Evolutionary conservation across 1,140 invertebrate species (phyloP), one percentile per base, ranked within the genome.

Genomic region (Hylaeus anthracinus): DNA sequence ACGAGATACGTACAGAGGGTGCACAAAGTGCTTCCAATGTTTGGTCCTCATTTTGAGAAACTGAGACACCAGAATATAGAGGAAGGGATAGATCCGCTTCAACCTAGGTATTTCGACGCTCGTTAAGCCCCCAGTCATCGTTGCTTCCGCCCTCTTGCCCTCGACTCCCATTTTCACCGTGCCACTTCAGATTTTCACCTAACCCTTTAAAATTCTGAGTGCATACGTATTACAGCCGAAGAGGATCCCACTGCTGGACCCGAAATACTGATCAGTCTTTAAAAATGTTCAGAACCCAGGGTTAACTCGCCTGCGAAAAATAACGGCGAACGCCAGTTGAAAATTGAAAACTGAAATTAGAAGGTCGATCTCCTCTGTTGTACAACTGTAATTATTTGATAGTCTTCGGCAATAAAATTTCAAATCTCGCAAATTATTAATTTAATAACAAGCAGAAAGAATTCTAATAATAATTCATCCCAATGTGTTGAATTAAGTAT

Each of bases 121-220:
- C 65, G 65, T 67, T 67, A 67, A 67, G 65, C 65, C 65, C 64
- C 26, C 26, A 64, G 43, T 43, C 65, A 67, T 67, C 65, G 45
- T 67, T 66, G 43, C 43, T 48, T 67, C 65, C 45, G 65, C 45
- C 65, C 65, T 67, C 45, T 67, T 67, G 65, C 45, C 45, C 43
- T n/a, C 45, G n/a, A 51, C 65, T 45, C 65, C 65, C 48, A 67
- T 67, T 51, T 51, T 67, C 26, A 3, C 45, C 65, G 45, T 12
- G 45, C 65, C 65, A 67, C 65, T 67, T 67, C 65, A 51, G 65
- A 51, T 67, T 51, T 67, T 67, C 65, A n/a, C 65, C 65, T 51
- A 37, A 37, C 65, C 45, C 43, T 67, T 67, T 48, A 67, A 51
- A 26, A 51, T 48, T 65, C 41, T 15, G n/a, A 64, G 61, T 43